Percentiles rank a stretch among this genome's conserved stretches.
Conservation (phyloP, 2,797 vertebrate genomes). For the Ambastaia sidthimunki region DNA sequence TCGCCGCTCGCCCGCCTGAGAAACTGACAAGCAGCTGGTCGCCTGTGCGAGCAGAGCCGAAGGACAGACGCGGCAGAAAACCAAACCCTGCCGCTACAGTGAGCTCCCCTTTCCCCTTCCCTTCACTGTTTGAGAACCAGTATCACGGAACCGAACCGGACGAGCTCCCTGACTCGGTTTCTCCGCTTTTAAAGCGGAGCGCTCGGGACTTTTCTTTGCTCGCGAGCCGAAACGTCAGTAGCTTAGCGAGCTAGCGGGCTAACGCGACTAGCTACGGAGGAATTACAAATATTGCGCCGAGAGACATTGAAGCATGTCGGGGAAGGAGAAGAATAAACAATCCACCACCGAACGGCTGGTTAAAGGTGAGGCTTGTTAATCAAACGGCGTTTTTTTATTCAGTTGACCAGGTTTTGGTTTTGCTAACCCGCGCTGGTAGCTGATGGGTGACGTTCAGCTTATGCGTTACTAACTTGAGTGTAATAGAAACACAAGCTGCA, state of each 20-base stretch:
- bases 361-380: slow-evolving; percentile 78
- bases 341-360: slow-evolving; percentile 88
- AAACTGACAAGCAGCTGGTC: slow-evolving; percentile 67
- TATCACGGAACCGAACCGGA: slow-evolving; percentile 19
- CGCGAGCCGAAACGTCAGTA: slow-evolving; percentile 57
- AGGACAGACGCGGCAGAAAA: slow-evolving; percentile 56
- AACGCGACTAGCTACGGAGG: slow-evolving; percentile 62
- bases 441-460: slow-evolving; percentile 39
- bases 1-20: slow-evolving; percentile 7
- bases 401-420: not conserved
- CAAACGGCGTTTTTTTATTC: not conserved
- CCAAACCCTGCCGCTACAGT: slow-evolving; percentile 53
- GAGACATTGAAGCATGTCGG: slow-evolving; percentile 73
- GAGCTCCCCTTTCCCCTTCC: slow-evolving; percentile 59
- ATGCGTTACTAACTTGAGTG: not conserved
- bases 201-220: slow-evolving; percentile 37
- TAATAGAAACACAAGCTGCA: slow-evolving; percentile 3
- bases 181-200: slow-evolving; percentile 46
- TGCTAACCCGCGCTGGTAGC: slow-evolving; percentile 25
- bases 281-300: slow-evolving; percentile 56
- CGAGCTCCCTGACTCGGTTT: slow-evolving; percentile 40
- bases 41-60: slow-evolving; percentile 59
- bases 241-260: slow-evolving; percentile 66
- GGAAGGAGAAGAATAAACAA: slow-evolving; percentile 79
- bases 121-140: slow-evolving; percentile 31